phyloP scores from a whole-genome alignment of 2,888 invertebrate species.

The Scaptomyza flava region DNA sequence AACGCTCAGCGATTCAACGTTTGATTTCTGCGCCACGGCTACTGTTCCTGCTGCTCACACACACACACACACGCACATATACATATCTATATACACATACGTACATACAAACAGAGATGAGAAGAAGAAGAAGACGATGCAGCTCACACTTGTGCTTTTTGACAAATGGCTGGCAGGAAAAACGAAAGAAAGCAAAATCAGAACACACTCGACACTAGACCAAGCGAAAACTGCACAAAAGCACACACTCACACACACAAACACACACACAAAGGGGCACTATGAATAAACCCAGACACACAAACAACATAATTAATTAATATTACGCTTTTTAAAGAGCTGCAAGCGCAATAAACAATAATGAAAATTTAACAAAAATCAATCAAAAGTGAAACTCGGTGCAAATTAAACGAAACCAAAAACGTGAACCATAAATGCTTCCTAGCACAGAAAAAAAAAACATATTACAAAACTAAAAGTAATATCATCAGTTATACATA shows the following conservation, averaged over 20 bases:
- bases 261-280: neutral
- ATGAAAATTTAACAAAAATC: constrained; percentile 14
- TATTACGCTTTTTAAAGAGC: constrained; percentile 36
- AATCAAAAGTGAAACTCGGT: constrained; percentile 67
- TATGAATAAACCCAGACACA: neutral
- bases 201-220: constrained; percentile 62
- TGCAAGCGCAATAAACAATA: constrained; percentile 3
- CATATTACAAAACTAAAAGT: neutral
- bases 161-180: constrained; percentile 51
- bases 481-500: constrained; percentile 8
- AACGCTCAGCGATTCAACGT: constrained; percentile 51
- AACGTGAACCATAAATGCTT: constrained; percentile 9
- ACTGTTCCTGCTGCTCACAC: constrained; percentile 29
- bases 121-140: neutral
- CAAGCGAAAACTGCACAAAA: constrained; percentile 40
- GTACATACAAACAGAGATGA: neutral
- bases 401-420: constrained; percentile 21
- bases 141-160: constrained; percentile 28
- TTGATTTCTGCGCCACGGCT: constrained; percentile 37
- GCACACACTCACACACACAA: constrained; percentile 8
- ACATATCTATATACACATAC: constrained; percentile 7
- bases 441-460: constrained; percentile 24
- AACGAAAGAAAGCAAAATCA: constrained; percentile 64
- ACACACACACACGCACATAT: neutral
- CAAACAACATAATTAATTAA: constrained; percentile 34